These are phyloP conservation scores for Drosophila pseudotakahashii DNA, from an alignment of 2,888 invertebrate species.

Conservation along the genomic window DNA sequence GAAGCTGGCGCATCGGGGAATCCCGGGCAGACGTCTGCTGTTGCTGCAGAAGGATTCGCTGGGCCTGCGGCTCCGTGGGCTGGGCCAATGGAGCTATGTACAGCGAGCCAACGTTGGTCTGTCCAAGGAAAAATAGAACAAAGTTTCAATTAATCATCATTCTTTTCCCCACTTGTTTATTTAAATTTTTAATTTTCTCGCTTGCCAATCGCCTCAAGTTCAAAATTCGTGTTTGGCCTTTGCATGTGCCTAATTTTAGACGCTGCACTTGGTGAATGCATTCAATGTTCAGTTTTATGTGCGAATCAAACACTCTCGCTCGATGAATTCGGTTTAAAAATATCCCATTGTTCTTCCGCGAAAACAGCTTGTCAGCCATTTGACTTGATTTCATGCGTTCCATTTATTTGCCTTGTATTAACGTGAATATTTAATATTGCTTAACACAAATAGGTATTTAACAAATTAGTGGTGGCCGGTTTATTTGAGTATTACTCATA, in stretches of 20 bases:
- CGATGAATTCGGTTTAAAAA: constrained; percentile 52
- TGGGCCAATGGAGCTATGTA: constrained; percentile 86
- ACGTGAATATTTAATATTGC: constrained; percentile 5
- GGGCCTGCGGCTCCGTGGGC: constrained; percentile 80
- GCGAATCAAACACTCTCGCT: constrained; percentile 24
- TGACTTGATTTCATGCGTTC: constrained; percentile 1
- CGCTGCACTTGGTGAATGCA: constrained; percentile 52
- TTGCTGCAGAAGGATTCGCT: constrained; percentile 81
- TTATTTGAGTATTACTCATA: constrained; percentile 34
- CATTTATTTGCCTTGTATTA: not conserved
- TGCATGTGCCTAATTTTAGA: constrained; percentile 56
- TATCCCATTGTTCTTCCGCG: constrained; percentile 57
- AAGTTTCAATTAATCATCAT: not conserved
- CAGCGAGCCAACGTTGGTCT: constrained; percentile 85
- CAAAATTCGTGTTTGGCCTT: constrained; percentile 78
- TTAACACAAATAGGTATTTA: constrained; percentile 1
- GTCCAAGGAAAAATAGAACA: not conserved
- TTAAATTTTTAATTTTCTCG: not conserved
- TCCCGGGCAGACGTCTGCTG: constrained; percentile 72
- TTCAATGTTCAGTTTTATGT: constrained; percentile 60
- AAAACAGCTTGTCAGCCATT: constrained; percentile 10
- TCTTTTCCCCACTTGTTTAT: not conserved
- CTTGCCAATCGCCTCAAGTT: constrained; percentile 60
- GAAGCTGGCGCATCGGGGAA: constrained; percentile 86
- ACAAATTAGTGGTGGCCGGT: not conserved